These are phyloP conservation scores for Megalops cyprinoides DNA, from an alignment of 2,797 vertebrate species.

Conservation along the genomic window DNA sequence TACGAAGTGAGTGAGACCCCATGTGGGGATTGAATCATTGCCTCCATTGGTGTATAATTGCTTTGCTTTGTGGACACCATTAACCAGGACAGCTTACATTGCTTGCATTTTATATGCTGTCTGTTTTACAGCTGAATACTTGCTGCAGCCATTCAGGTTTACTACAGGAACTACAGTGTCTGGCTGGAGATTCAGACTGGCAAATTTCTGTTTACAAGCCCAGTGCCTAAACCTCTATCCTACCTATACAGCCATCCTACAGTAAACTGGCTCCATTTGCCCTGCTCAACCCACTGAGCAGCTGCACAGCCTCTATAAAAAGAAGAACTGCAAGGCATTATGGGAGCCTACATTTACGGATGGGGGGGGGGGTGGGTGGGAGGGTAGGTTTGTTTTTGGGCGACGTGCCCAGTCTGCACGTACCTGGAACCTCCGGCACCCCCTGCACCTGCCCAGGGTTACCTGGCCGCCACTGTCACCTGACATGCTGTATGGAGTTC, in stretches of 20 bases:
- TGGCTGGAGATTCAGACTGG: no score
- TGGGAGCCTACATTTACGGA: no score
- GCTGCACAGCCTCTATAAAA: background rate
- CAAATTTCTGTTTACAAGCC: no score
- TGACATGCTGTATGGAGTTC: background rate
- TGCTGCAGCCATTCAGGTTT: background rate
- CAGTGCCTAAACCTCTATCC: no score
- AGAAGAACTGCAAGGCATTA: background rate
- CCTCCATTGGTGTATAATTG: no score
- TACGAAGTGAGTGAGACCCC: no score
- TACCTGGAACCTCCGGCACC: background rate
- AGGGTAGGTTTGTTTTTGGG: no score
- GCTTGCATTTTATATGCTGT: background rate
- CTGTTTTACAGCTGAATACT: conserved; percentile 1
- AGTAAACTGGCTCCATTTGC: no score
- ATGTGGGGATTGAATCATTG: background rate
- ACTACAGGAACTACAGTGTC: no score
- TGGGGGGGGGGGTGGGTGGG: no score
- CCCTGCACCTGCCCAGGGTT: background rate
- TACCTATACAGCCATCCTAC: no score
- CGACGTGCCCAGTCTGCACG: background rate
- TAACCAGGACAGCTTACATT: background rate
- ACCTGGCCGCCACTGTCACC: background rate
- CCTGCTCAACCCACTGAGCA: no score
- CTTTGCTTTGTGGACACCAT: background rate